phyloP scores from a whole-genome alignment of 2,113 vertebrate species.

The Psettodes erumei region DNA sequence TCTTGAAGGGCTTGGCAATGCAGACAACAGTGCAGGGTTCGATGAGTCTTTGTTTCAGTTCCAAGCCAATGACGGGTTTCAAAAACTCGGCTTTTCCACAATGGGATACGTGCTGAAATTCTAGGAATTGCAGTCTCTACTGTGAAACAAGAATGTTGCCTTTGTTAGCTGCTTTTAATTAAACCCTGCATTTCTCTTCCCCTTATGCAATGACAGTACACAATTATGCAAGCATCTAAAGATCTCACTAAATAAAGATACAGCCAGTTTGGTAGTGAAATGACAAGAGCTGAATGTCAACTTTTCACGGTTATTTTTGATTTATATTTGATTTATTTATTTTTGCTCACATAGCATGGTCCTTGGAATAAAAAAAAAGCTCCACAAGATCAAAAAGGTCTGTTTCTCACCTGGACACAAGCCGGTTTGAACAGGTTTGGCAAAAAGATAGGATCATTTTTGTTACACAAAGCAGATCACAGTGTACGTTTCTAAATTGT shows the following conservation, averaged over 20 bases:
- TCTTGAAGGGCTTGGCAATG: too few species aligned
- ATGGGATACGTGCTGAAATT: conserved; percentile 58
- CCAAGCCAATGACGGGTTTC: conserved; percentile 30
- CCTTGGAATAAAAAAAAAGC: not conserved
- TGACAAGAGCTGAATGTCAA: conserved; percentile 14
- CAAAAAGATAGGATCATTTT: not conserved
- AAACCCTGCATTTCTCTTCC: conserved; percentile 56
- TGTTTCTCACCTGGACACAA: not conserved
- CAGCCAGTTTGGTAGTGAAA: not conserved
- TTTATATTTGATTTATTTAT: not conserved
- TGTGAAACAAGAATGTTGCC: conserved; percentile 64
- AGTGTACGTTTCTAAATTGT: too few species aligned
- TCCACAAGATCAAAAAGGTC: not conserved
- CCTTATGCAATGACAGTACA: conserved; percentile 57
- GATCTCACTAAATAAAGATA: conserved; percentile 21
- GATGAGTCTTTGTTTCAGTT: conserved; percentile 42
- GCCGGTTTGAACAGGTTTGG: not conserved
- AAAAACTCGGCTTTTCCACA: conserved; percentile 49
- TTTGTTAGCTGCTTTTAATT: conserved; percentile 76
- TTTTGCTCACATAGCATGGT: not conserved
- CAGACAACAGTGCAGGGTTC: conserved; percentile 13
- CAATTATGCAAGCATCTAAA: conserved; percentile 66
- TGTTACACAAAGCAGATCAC: conserved; percentile 19
- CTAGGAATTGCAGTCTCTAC: conserved; percentile 57
- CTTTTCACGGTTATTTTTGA: conserved; percentile 11